Conservation (phyloP, 2,888 invertebrate genomes). For the Psylliodes chrysocephalus region DNA sequence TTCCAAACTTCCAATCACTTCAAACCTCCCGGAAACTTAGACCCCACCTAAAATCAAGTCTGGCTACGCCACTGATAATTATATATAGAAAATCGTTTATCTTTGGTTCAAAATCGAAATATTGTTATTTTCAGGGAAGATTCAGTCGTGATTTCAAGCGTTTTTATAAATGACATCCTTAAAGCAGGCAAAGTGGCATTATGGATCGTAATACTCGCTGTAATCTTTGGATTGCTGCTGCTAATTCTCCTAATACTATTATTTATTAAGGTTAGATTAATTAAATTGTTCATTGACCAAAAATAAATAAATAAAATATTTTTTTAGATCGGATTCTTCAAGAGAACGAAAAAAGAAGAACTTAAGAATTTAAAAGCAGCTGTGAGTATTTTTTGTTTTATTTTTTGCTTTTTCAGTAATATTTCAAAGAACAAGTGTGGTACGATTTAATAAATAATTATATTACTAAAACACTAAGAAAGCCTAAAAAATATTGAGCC, state of each 20-base stretch:
- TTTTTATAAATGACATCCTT: conserved; percentile 58
- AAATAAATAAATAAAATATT: background rate
- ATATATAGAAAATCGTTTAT: too few species aligned
- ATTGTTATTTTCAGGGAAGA: conserved; percentile 48
- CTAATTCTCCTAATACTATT: conserved; percentile 61
- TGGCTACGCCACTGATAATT: too few species aligned
- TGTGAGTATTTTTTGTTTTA: conserved; percentile 45
- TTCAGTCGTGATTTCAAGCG: conserved; percentile 54
- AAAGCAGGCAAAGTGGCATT: conserved; percentile 54
- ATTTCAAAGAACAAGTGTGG: too few species aligned
- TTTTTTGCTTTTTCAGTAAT: background rate
- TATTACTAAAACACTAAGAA: too few species aligned
- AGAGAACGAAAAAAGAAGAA: conserved; percentile 64
- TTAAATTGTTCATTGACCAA: background rate
- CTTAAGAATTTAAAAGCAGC: conserved; percentile 62
- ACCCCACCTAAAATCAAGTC: too few species aligned
- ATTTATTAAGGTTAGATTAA: conserved; percentile 60
- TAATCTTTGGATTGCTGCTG: conserved; percentile 63
- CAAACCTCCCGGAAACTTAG: too few species aligned
- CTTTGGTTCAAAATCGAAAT: too few species aligned
- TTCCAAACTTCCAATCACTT: too few species aligned
- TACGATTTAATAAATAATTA: too few species aligned
- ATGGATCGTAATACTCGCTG: conserved; percentile 65
- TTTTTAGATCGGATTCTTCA: conserved; percentile 66
- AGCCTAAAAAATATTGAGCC: too few species aligned